Conservation (phyloP, 2,888 invertebrate species). For the Thera obeliscata region DNA sequence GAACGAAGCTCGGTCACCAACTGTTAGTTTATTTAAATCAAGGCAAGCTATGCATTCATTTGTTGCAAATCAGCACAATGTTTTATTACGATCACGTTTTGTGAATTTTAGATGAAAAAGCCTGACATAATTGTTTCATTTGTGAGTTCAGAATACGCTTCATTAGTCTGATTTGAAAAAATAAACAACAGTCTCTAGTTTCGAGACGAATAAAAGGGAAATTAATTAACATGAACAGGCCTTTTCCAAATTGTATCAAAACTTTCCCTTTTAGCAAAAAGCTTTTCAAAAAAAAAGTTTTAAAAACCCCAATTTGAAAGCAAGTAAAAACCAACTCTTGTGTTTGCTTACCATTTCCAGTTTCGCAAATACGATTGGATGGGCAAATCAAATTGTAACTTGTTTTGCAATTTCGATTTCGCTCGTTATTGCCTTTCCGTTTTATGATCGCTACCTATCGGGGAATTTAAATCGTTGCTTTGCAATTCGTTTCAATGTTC, state of each 20-base stretch:
- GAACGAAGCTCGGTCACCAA: neutral
- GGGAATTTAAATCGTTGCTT: slow-evolving; percentile 54
- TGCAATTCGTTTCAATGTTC: slow-evolving; percentile 19
- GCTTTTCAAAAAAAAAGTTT: slow-evolving; percentile 18
- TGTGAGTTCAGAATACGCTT: slow-evolving; percentile 3
- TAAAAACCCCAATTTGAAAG: slow-evolving; percentile 28
- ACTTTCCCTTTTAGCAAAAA: slow-evolving; percentile 9
- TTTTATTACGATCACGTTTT: neutral
- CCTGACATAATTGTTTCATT: slow-evolving; percentile 3
- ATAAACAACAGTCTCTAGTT: neutral
- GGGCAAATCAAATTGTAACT: slow-evolving; percentile 64
- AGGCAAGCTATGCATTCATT: neutral
- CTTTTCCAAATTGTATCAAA: slow-evolving; percentile 13
- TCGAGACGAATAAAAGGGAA: neutral
- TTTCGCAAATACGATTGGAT: slow-evolving; percentile 54
- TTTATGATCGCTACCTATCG: slow-evolving; percentile 63
- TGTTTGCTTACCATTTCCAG: slow-evolving; percentile 53
- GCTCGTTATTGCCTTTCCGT: slow-evolving; percentile 66
- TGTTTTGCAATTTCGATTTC: slow-evolving; percentile 72
- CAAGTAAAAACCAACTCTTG: slow-evolving; percentile 33
- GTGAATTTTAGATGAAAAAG: neutral
- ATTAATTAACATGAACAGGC: neutral
- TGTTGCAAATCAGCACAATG: neutral
- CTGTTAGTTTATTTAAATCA: no score
- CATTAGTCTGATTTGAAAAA: slow-evolving; percentile 11